A percentile compares a stretch with the other conserved stretches of the same genome.
Evolutionary conservation across 1,140 invertebrate species (phyloP).

Genomic region (Ostrea denselamellosa): DNA sequence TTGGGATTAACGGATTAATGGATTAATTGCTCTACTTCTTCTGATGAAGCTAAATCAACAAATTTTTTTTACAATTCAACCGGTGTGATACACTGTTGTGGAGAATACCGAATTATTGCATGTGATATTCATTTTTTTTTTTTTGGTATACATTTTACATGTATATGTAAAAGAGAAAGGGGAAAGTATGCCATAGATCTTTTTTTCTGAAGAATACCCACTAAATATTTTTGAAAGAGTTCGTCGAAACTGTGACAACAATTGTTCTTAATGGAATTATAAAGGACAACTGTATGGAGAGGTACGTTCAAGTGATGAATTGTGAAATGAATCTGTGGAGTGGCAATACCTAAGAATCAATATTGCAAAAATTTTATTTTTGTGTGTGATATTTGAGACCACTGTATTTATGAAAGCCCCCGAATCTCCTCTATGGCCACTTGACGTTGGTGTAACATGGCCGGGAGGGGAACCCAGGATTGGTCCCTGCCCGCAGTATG

Average conservation of each 20-base stretch:
- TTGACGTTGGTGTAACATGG: constrained; percentile 35
- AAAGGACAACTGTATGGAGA: not conserved
- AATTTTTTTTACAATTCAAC: not conserved
- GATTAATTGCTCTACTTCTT: constrained; percentile 25
- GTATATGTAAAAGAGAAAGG: constrained; percentile 21
- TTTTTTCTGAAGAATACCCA: constrained; percentile 16
- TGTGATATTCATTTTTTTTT: not conserved
- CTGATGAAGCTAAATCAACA: constrained; percentile 35
- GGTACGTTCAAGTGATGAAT: not conserved
- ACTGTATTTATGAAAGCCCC: constrained; percentile 37
- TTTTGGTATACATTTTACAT: constrained; percentile 4
- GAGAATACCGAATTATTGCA: not conserved
- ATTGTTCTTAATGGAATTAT: constrained; percentile 14
- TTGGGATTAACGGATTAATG: constrained; percentile 35
- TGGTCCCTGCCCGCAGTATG: constrained; percentile 20
- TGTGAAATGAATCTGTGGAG: not conserved
- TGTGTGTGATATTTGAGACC: constrained; percentile 31
- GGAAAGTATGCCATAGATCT: constrained; percentile 15
- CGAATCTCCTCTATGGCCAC: constrained; percentile 9
- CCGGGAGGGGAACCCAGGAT: constrained; percentile 3
- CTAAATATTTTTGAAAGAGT: not conserved
- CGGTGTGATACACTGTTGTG: constrained; percentile 11
- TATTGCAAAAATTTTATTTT: constrained; percentile 9
- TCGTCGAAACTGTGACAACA: not conserved
- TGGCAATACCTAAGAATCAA: constrained; percentile 21